phyloP scores from a whole-genome alignment of 2,113 vertebrate genomes.

The Pelecanus crispus region DNA sequence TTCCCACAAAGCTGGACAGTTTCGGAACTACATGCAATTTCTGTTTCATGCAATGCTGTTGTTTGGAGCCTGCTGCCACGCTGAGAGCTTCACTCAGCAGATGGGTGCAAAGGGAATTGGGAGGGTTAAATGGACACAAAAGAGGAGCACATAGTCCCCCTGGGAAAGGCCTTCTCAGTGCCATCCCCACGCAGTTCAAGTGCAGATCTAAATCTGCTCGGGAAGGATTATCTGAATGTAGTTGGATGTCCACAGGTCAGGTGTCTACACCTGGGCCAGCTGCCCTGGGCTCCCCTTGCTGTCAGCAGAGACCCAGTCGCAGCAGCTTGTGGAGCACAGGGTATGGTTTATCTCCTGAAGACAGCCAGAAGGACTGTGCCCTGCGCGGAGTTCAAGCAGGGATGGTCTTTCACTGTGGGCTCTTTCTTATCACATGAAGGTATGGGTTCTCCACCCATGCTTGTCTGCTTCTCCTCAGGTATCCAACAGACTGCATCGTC shows the following conservation, averaged over 20 bases:
- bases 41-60: background rate
- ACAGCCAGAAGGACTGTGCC: background rate
- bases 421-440: background rate
- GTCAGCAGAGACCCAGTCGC: background rate
- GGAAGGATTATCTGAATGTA: background rate
- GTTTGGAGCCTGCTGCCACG: background rate
- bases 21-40: background rate
- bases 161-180: background rate
- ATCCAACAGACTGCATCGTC: background rate
- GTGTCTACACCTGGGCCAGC: background rate
- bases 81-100: background rate
- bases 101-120: background rate
- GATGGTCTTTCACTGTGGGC: background rate
- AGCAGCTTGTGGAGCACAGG: background rate
- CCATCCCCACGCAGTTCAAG: background rate
- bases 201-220: background rate
- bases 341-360: background rate
- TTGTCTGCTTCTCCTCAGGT: background rate
- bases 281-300: background rate
- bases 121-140: background rate
- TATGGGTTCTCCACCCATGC: background rate
- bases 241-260: background rate
- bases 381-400: background rate
- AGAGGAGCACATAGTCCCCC: rapidly evolving
- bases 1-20: background rate